A percentile compares a stretch with the other conserved stretches of the same genome.
phyloP scores from a whole-genome alignment of 2,113 vertebrate species.

The Myiozetetes cayanensis region DNA sequence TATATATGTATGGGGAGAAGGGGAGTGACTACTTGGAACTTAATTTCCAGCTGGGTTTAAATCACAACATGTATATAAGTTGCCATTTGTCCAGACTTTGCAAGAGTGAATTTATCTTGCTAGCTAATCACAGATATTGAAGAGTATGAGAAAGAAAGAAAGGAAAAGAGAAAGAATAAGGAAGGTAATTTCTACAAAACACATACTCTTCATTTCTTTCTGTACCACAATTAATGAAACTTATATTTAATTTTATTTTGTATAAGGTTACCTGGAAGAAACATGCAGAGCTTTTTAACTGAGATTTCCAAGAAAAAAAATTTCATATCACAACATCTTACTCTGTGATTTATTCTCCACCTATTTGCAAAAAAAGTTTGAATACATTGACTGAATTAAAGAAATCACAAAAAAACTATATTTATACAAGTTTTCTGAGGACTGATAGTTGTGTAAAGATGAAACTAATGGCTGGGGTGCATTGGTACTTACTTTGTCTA shows the following conservation, averaged over 20 bases:
- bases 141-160: not conserved
- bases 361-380: not conserved
- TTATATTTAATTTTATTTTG: not conserved
- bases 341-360: not conserved
- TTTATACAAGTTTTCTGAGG: not conserved
- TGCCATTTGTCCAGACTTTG: not conserved
- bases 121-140: not conserved
- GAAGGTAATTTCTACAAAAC: not conserved
- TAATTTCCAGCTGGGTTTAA: not conserved
- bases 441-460: not conserved
- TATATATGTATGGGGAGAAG: not conserved
- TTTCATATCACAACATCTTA: not conserved
- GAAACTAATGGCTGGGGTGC: not conserved
- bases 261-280: not conserved
- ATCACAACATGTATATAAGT: not conserved
- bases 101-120: not conserved
- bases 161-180: not conserved
- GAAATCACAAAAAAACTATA: not conserved
- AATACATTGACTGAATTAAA: not conserved
- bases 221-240: not conserved
- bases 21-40: not conserved
- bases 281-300: not conserved
- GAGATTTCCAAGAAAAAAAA: not conserved
- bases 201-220: not conserved
- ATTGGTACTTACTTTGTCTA: not conserved